These are phyloP conservation scores for Operophtera brumata DNA, from an alignment of 2,888 invertebrate species.

Conservation along the genomic window DNA sequence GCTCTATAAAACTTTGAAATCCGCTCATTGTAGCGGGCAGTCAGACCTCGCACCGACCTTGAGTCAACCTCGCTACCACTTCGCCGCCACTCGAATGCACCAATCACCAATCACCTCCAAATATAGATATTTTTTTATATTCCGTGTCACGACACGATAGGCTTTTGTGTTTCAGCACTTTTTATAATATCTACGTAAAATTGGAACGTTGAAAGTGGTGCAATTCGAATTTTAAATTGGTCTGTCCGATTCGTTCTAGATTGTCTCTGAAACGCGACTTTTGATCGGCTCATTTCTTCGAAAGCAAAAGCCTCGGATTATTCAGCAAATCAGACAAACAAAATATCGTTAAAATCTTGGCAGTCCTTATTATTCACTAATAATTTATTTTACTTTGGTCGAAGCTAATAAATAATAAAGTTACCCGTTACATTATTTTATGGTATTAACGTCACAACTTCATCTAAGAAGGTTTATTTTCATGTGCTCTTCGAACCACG, in stretches of 20 bases:
- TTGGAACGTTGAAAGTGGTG: constrained; percentile 46
- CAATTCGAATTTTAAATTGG: constrained; percentile 48
- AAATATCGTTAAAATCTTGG: too few species aligned
- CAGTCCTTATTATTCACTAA: too few species aligned
- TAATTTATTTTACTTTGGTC: too few species aligned
- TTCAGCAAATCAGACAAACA: too few species aligned
- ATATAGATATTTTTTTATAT: constrained; percentile 64
- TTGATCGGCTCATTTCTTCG: background rate
- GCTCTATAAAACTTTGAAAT: constrained; percentile 37
- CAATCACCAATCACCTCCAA: constrained; percentile 68
- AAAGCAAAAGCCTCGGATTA: background rate
- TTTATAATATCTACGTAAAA: constrained; percentile 39
- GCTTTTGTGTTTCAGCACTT: constrained; percentile 37
- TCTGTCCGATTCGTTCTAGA: constrained; percentile 34
- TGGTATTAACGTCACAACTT: too few species aligned
- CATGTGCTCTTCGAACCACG: too few species aligned
- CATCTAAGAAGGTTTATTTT: too few species aligned
- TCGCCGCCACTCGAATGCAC: constrained; percentile 70
- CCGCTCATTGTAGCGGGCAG: constrained; percentile 40
- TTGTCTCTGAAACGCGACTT: constrained; percentile 30
- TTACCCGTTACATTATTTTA: too few species aligned
- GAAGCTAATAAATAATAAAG: too few species aligned
- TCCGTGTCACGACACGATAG: constrained; percentile 53
- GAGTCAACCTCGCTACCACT: constrained; percentile 59
- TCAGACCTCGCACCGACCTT: constrained; percentile 67